Conservation (phyloP, 2,113 vertebrate species). For the Craseonycteris thonglongyai region DNA sequence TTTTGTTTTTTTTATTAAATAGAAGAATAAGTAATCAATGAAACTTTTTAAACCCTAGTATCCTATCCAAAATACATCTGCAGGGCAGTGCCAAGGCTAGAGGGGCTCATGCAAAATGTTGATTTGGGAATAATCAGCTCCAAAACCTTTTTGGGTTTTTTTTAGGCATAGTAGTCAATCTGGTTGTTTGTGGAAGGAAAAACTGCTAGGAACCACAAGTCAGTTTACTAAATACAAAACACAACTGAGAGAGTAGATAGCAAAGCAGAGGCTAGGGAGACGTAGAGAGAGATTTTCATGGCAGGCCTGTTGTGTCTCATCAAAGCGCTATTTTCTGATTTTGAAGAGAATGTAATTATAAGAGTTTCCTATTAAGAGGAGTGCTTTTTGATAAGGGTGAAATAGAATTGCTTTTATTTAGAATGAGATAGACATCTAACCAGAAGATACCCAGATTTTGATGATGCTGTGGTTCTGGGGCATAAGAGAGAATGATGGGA, state of each 20-base stretch:
- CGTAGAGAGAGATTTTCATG: neutral
- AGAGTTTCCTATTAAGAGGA: conserved; percentile 41
- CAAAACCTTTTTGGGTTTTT: neutral
- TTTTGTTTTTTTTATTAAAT: too few species aligned
- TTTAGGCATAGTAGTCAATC: neutral
- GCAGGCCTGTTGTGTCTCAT: conserved; percentile 18
- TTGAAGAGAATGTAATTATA: conserved; percentile 38
- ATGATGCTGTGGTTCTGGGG: neutral
- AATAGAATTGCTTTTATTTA: conserved; percentile 1
- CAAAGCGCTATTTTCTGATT: conserved; percentile 28
- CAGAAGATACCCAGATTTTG: neutral
- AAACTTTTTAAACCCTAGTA: neutral
- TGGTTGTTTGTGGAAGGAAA: neutral
- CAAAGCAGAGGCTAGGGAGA: neutral
- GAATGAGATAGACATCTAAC: neutral
- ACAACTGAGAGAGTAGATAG: neutral
- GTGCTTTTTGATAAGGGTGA: conserved; percentile 31
- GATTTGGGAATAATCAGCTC: neutral
- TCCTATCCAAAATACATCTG: neutral
- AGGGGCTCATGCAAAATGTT: neutral
- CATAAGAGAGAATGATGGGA: neutral
- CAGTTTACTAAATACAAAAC: neutral
- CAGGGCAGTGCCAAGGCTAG: neutral
- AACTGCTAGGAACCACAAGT: neutral
- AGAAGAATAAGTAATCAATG: neutral